Evolutionary conservation across 1,140 invertebrate species (phyloP), one percentile per base, ranked within the genome.

Genomic region (Aporrectodea caliginosa): DNA sequence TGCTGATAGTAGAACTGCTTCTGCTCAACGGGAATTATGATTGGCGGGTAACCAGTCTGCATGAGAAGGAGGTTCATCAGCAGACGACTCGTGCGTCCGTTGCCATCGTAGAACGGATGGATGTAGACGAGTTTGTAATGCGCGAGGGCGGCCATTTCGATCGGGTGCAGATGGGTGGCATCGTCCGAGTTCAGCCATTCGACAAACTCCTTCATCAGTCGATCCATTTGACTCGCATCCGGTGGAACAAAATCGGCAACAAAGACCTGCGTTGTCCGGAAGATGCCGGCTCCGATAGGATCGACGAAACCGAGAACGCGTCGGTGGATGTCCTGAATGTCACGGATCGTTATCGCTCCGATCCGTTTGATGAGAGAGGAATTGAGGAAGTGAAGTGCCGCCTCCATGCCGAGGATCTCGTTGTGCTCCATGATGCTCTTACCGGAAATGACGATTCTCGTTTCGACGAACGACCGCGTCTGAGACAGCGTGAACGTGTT

Each of bases 21-120:
- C 83, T 98, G 94, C 85, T 97, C 93, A 83, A 98, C 97, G 76
- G 93, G 91, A 77, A 99, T 94, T 74, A 98, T 97, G 2, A 98
- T 95, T 0, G 97, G 96, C 1, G 97, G 97, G 89, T 94, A 98
- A 0, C 96, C 97, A n/a, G 94, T 94, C 88, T 95, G 93, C 94
- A 99, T 97, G n/a, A 99, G 90, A 80, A 99, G 93, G 80, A 97
- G 91, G 87, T 99, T 99, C 96, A 99, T 98, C 0, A 99, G 89
- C 12, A 99, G 90, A 68, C 97, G 89, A 1, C 95, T 95, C 0
- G 97, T 98, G 84, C 97, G 90, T 0, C 97, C 97, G 87, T 99
- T 99, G 34, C 96, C 96, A 84, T 90, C 90, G 76, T 89, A 88
- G 83, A 90, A 90, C 29, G 90, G 90, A 90, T 98, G 96, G 82